Conservation (phyloP, 2,113 vertebrate species). For the Ameiurus melas region DNA sequence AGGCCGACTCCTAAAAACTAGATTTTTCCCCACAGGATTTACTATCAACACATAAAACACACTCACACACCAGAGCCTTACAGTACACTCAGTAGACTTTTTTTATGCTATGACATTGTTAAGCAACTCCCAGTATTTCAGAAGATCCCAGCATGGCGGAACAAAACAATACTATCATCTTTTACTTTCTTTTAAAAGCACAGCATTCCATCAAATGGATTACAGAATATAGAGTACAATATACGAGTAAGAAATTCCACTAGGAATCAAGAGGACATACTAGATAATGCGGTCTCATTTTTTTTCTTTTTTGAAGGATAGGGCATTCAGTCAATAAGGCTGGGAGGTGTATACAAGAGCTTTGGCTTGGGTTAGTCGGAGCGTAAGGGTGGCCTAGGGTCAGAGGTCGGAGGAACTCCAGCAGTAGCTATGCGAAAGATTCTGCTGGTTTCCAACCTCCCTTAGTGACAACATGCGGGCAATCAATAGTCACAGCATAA, state of each 20-base stretch:
- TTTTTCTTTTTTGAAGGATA: background rate
- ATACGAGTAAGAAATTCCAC: constrained; percentile 37
- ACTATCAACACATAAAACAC: constrained; percentile 33
- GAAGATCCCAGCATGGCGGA: background rate
- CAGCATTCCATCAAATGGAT: constrained; percentile 41
- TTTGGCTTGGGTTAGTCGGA: constrained; percentile 45
- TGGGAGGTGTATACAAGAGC: constrained; percentile 40
- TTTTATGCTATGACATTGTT: constrained; percentile 25
- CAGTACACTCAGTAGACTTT: constrained; percentile 32
- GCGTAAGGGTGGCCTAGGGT: constrained; percentile 5
- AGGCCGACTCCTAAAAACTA: constrained; percentile 13
- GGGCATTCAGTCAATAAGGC: constrained; percentile 40
- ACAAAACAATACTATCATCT: background rate
- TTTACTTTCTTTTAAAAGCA: constrained; percentile 7
- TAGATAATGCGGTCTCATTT: constrained; percentile 34
- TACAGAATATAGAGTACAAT: constrained; percentile 30
- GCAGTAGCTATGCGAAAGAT: background rate
- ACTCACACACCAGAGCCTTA: constrained; percentile 37
- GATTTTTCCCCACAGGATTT: constrained; percentile 8
- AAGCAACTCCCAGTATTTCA: constrained; percentile 15
- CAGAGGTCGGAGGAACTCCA: constrained; percentile 19
- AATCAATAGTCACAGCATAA: constrained; percentile 10
- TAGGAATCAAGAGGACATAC: constrained; percentile 44
- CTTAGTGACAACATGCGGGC: constrained; percentile 29
- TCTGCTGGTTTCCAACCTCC: constrained; percentile 26